phyloP scores from a whole-genome alignment of 1,140 invertebrate genomes.

The Anoplophora glabripennis region DNA sequence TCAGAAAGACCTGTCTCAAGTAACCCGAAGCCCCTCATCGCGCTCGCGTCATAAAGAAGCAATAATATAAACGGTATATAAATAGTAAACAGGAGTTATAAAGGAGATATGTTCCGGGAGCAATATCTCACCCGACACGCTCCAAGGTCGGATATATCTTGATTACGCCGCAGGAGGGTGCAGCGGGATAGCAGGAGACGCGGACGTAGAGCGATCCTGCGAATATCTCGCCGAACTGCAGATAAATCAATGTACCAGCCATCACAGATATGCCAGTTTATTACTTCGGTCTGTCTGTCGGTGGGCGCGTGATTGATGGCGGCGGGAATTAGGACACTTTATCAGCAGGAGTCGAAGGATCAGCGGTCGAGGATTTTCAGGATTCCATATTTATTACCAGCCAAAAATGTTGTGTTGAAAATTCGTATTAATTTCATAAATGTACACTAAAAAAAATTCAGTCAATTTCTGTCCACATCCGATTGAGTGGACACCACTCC shows the following conservation, averaged over 20 bases:
- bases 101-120: slow-evolving; percentile 34
- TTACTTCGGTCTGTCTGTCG: slow-evolving; percentile 25
- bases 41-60: not conserved
- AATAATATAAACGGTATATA: slow-evolving; percentile 38
- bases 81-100: slow-evolving; percentile 39
- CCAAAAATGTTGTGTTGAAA: too few relatives aligned
- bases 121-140: slow-evolving; percentile 41
- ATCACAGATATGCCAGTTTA: slow-evolving; percentile 36
- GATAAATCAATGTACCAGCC: slow-evolving; percentile 46
- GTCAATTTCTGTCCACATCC: too few relatives aligned
- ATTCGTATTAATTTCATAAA: too few relatives aligned
- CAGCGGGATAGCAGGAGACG: slow-evolving; percentile 24
- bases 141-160: slow-evolving; percentile 45
- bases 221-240: slow-evolving; percentile 43
- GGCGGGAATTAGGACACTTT: slow-evolving; percentile 7
- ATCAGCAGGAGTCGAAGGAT: not conserved
- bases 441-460: too few relatives aligned
- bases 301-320: not conserved
- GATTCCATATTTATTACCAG: too few relatives aligned
- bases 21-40: too few relatives aligned
- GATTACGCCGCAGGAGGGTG: slow-evolving; percentile 32
- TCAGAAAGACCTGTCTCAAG: too few relatives aligned
- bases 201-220: slow-evolving; percentile 42
- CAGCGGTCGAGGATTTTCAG: not conserved
- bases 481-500: too few relatives aligned